Conservation (phyloP, 2,113 vertebrate genomes). For the Phrynosoma platyrhinos region DNA sequence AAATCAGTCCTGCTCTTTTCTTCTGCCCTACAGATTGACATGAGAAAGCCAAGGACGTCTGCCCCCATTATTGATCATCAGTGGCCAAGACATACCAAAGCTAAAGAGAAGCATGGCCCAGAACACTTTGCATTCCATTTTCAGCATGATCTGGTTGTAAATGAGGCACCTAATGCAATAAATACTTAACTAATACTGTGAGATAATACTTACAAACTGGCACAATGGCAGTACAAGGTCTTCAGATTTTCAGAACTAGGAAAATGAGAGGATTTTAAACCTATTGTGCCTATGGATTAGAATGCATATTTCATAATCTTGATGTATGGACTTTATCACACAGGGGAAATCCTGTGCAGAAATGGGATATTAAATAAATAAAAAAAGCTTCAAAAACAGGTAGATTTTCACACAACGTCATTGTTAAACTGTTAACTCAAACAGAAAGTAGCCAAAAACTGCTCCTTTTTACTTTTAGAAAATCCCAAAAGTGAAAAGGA, state of each 20-base stretch:
- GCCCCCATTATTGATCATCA: neutral
- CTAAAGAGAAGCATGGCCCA: neutral
- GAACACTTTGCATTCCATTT: neutral
- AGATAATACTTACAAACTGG: too few relatives aligned
- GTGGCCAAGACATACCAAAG: neutral
- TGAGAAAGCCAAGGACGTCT: neutral
- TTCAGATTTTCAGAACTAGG: neutral
- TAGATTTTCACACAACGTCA: too few relatives aligned
- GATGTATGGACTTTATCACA: constrained; percentile 36
- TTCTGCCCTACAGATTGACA: neutral
- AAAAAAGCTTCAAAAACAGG: too few relatives aligned
- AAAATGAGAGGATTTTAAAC: neutral
- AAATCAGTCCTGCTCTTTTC: neutral
- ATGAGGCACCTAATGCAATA: neutral
- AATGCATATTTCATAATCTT: constrained; percentile 34
- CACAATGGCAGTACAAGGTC: neutral
- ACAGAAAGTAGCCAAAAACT: too few relatives aligned
- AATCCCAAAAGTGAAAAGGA: too few relatives aligned
- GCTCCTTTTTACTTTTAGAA: too few relatives aligned
- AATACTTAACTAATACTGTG: neutral
- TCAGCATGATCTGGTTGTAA: neutral
- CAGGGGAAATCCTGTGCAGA: too few relatives aligned
- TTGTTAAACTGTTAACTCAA: too few relatives aligned
- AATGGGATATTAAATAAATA: too few relatives aligned
- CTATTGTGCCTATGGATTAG: constrained; percentile 1